Evolutionary conservation across 2,797 vertebrate species (phyloP), one percentile per base, ranked within the genome.

Genomic region (Clarias pachynema): DNA sequence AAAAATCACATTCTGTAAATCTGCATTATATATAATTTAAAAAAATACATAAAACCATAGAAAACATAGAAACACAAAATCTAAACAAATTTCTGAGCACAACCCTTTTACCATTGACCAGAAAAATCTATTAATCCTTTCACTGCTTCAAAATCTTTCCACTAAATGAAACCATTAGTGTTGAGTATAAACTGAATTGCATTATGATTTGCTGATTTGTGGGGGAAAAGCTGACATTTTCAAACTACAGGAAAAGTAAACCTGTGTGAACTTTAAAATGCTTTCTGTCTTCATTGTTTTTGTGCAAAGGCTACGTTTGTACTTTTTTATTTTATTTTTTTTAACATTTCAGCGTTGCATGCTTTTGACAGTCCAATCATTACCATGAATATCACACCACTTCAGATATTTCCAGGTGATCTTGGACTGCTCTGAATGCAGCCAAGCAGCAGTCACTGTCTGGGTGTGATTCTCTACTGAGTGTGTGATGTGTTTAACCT

Each of bases 401-500:
- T 80, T 34, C 29, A 56, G 18, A 40, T 26, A 77, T 69, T 70
- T 44, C 49, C n/a, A 83, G 53, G 57, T 49, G 66, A 18, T 57
- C 44, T 49, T 40, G 24, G 49, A 18, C 49, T 56, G 44, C 40
- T 59, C 72, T 49, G 31, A n/a, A 31, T 68, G 69, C 66, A 79
- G 82, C 77, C 68, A 9, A 22, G 34, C 63, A 86, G 73, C 49
- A 83, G 75, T 63, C 69, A 73, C 69, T 72, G 82, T 81, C 79
- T 82, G 69, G 57, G 80, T 53, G 16, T 70, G 57, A 26, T 74
- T 79, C 82, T 81, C 72, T 16, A 74, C 62, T 53, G 80, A 81
- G 69, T 74, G 79, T 86, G 86, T 86, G 69, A 86, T 82, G 79
- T 79, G 79, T 86, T 87, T 88, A 86, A 88, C 86, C 83, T 87